phyloP scores from a whole-genome alignment of 2,113 vertebrate species.

The Noturus placidus region DNA sequence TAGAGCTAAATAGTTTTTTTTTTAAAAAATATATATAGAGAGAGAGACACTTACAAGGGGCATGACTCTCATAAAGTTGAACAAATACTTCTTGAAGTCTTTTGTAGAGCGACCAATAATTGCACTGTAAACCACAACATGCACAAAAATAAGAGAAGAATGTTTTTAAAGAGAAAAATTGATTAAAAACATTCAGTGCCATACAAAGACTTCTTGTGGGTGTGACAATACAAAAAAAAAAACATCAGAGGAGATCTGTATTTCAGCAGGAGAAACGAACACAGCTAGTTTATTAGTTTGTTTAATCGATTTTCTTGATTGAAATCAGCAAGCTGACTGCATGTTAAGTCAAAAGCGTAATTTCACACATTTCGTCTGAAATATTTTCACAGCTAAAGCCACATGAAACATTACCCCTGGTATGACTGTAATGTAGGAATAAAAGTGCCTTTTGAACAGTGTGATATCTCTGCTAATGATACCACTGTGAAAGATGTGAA shows the following conservation, averaged over 20 bases:
- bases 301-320: background rate
- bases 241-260: conserved; percentile 49
- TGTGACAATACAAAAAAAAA: background rate
- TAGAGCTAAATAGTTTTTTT: background rate
- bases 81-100: conserved; percentile 94
- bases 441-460: conserved; percentile 79
- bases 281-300: conserved; percentile 14
- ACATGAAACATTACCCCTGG: conserved; percentile 72
- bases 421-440: conserved; percentile 78
- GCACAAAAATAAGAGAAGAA: conserved; percentile 67
- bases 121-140: conserved; percentile 90
- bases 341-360: background rate
- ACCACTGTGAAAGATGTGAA: conserved; percentile 70
- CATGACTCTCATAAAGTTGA: conserved; percentile 97
- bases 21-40: background rate
- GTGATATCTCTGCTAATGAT: conserved; percentile 80
- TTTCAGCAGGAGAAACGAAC: background rate
- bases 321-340: background rate
- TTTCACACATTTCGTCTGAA: conserved; percentile 13
- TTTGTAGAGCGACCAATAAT: conserved; percentile 95
- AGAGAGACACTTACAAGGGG: conserved; percentile 86
- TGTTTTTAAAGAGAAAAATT: background rate
- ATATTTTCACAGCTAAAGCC: conserved; percentile 35
- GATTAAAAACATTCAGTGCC: background rate
- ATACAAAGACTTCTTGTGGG: background rate